These are phyloP conservation scores for Cecidostiba fungosa DNA, from an alignment of 2,888 invertebrate genomes.

Conservation along the genomic window DNA sequence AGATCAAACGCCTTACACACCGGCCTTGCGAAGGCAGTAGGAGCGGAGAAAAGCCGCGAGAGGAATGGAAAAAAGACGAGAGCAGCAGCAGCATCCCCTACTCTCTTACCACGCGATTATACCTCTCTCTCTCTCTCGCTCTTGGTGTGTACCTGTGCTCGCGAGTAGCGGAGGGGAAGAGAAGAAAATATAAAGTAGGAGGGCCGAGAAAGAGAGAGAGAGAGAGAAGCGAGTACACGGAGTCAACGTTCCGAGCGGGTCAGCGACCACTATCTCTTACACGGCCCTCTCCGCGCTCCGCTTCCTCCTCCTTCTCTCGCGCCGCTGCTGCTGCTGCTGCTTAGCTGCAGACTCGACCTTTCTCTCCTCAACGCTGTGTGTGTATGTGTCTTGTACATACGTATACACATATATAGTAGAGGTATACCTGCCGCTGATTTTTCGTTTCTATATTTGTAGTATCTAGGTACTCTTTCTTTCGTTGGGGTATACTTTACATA, in stretches of 20 bases:
- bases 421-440: background rate
- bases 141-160: background rate
- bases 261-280: constrained; percentile 78
- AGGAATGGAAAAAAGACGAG: background rate
- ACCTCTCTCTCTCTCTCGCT: background rate
- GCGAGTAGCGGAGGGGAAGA: background rate
- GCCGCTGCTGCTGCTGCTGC: background rate
- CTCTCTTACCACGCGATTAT: background rate
- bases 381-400: background rate
- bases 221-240: constrained; percentile 67
- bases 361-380: constrained; percentile 23
- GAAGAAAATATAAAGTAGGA: constrained; percentile 32
- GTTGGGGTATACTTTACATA: background rate
- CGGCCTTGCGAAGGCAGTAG: constrained; percentile 41
- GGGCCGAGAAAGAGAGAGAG: constrained; percentile 17
- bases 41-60: background rate
- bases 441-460: background rate
- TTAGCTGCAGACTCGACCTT: constrained; percentile 28
- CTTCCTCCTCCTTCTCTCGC: constrained; percentile 31
- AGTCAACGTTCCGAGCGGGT: constrained; percentile 80
- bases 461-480: background rate
- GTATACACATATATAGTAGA: too few relatives aligned
- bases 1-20: constrained; percentile 41
- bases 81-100: background rate
- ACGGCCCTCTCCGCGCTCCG: constrained; percentile 66